phyloP scores from a whole-genome alignment of 30 jellyfish, hydroid and myxozoan genomes.

The Turritopsis rubra region DNA sequence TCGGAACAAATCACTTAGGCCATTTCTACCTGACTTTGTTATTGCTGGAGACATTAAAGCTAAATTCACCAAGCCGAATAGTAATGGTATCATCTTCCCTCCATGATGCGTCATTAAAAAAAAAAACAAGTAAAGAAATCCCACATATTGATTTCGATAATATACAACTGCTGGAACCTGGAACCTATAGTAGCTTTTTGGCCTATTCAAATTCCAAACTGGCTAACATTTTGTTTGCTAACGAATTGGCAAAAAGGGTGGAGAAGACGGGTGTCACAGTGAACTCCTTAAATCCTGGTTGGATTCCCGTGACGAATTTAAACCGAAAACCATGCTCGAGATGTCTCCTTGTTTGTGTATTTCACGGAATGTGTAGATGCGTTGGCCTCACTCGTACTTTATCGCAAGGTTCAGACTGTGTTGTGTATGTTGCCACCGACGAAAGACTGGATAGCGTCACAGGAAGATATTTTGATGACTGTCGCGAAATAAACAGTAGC shows the following conservation, averaged over 20 bases:
- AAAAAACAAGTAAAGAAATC: neutral
- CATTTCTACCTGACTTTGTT: slow-evolving; percentile 62
- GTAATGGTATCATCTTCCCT: slow-evolving; percentile 47
- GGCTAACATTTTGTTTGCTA: slow-evolving; percentile 29
- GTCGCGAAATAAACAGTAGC: slow-evolving; percentile 39
- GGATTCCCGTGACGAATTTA: slow-evolving; percentile 46
- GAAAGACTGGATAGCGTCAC: slow-evolving; percentile 40
- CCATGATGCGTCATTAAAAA: neutral
- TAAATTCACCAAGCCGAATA: slow-evolving; percentile 40
- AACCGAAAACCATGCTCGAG: slow-evolving; percentile 35
- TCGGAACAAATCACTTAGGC: slow-evolving; percentile 76
- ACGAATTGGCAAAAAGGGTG: slow-evolving; percentile 15
- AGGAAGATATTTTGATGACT: slow-evolving; percentile 48
- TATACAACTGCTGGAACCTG: slow-evolving; percentile 9
- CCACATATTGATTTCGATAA: slow-evolving; percentile 57
- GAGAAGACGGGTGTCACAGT: slow-evolving; percentile 33
- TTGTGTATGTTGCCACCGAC: slow-evolving; percentile 51
- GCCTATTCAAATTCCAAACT: slow-evolving; percentile 57
- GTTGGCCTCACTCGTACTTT: slow-evolving; percentile 36
- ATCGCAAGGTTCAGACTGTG: slow-evolving; percentile 47
- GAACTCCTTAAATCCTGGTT: slow-evolving; percentile 50
- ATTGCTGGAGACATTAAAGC: slow-evolving; percentile 38
- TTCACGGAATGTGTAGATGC: slow-evolving; percentile 57
- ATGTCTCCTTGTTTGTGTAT: slow-evolving; percentile 38
- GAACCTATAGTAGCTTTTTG: slow-evolving; percentile 29